phyloP scores from a whole-genome alignment of 2,113 vertebrate species.

The Hippocampus barbouri region DNA sequence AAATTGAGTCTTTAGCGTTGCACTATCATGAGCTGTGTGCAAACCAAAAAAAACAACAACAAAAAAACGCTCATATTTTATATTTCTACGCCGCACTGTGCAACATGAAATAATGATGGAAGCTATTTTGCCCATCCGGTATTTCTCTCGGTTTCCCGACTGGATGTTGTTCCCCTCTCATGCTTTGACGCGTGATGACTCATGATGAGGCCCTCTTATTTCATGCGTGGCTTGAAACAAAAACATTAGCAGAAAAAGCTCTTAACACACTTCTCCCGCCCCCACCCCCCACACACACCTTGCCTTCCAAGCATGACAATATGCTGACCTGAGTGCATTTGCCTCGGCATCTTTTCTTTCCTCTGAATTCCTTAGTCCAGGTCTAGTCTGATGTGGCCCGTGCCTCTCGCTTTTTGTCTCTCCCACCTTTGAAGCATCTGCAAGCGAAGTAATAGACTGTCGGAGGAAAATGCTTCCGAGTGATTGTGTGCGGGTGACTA shows the following conservation, averaged over 20 bases:
- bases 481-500: constrained; percentile 4
- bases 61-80: not conserved
- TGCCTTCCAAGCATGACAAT: constrained; percentile 12
- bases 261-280: constrained; percentile 33
- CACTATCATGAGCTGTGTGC: not conserved
- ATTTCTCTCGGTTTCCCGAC: constrained; percentile 41
- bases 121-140: constrained; percentile 31
- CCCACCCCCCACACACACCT: constrained; percentile 40
- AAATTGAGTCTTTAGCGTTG: not conserved
- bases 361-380: constrained; percentile 26
- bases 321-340: not conserved
- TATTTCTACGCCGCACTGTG: not conserved
- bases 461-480: too few species aligned
- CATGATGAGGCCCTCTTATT: constrained; percentile 62
- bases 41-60: not conserved
- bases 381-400: not conserved
- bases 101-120: not conserved
- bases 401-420: not conserved
- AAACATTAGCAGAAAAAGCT: constrained; percentile 44
- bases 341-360: constrained; percentile 3
- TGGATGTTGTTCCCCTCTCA: constrained; percentile 26
- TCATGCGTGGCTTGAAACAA: constrained; percentile 43
- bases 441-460: constrained; percentile 9
- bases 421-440: constrained; percentile 41
- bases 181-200: constrained; percentile 48